These are phyloP conservation scores for Calameuta filiformis DNA, from an alignment of 2,888 invertebrate genomes.

Conservation along the genomic window DNA sequence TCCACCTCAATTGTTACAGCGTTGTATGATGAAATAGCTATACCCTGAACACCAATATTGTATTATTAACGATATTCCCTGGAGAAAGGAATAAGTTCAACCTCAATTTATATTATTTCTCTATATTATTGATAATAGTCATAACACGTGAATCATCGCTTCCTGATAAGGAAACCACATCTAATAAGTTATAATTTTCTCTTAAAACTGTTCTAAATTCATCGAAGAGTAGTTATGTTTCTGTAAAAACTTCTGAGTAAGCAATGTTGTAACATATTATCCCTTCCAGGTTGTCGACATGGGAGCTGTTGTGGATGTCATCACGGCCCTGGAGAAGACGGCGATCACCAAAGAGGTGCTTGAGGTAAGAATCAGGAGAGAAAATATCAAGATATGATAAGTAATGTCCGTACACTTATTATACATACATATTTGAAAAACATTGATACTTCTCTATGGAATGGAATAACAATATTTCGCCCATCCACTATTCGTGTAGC, in stretches of 20 bases:
- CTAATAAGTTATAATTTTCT: too few relatives aligned
- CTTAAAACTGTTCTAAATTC: background rate
- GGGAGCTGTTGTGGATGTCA: slow-evolving; percentile 92
- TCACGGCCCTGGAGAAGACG: slow-evolving; percentile 91
- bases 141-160: background rate
- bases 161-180: background rate
- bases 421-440: background rate
- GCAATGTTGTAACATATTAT: background rate
- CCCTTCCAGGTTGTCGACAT: slow-evolving; percentile 88
- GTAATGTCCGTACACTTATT: too few relatives aligned
- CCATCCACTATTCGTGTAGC: background rate
- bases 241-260: background rate
- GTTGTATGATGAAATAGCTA: background rate
- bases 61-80: background rate
- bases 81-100: background rate
- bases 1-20: background rate
- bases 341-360: slow-evolving; percentile 90
- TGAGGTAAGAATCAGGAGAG: slow-evolving; percentile 73
- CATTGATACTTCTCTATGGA: background rate
- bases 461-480: background rate
- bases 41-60: background rate
- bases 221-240: background rate
- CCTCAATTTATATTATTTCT: background rate
- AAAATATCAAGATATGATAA: background rate
- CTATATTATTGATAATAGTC: background rate